Evolutionary conservation across 2,113 vertebrate genomes (phyloP), one percentile per base, ranked within the genome.

Genomic region (Cariama cristata): DNA sequence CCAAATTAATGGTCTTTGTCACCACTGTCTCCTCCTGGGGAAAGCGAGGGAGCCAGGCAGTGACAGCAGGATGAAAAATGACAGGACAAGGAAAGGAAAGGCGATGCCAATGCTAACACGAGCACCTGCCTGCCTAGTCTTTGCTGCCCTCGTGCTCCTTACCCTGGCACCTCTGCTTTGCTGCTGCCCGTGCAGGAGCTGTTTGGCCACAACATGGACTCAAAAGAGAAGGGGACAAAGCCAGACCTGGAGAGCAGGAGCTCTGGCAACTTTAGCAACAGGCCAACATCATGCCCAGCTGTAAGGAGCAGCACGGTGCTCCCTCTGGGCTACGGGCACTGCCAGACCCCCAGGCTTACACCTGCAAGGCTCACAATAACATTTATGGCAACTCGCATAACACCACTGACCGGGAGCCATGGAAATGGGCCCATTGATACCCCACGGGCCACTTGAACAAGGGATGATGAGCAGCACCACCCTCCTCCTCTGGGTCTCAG

Each of bases 371-470:
- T 12, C 59, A n/a, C 62, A 33, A 0, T 12, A 33, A 33, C 17
- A 15, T 24, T 47, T 38, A 42, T 1, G 5, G 73, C 40, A 50
- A 49, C 67, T 44, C 49, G 28, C 33, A 6, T 2, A 35, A 27
- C 5, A 15, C 40, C 45, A 52, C 53, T 0, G 3, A 64, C 22
- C 2, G 2, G 35, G 18, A 74, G n/a, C 0, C 0, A 62, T 11
- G 30, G 50, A 67, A 56, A 85, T 7, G 19, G 20, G 40, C 23
- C 55, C 47, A 28, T n/a, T 4, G 0, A 4, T 52, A 55, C 6
- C 30, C 55, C 72, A 60, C 0, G 0, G 62, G 24, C 24, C 27
- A 10, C 27, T 27, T 0, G 0, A 18, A 32, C 35, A 82, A 28
- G 44, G 32, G 18, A 12, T 1, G 0, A 62, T 22, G 45, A 60